These are phyloP conservation scores for Bovichtus diacanthus DNA, from an alignment of 2,797 vertebrate genomes.

Conservation along the genomic window DNA sequence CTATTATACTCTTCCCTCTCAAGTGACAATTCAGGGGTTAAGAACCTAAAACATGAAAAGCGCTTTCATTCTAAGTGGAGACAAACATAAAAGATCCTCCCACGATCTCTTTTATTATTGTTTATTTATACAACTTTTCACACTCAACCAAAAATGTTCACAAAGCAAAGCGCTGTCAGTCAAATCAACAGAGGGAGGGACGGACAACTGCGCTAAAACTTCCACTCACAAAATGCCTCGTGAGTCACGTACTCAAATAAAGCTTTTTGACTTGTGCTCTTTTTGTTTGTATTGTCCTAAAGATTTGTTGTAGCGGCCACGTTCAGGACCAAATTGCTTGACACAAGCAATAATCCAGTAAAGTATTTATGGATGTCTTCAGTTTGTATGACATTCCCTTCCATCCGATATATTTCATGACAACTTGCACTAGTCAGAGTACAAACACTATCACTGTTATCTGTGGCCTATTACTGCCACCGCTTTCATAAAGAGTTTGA, in stretches of 20 bases:
- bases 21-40: constrained; percentile 4
- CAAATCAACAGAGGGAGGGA: constrained; percentile 11
- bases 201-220: not conserved
- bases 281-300: not conserved
- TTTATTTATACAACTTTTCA: constrained; percentile 23
- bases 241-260: not conserved
- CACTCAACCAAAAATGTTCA: constrained; percentile 16
- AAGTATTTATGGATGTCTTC: constrained; percentile 7
- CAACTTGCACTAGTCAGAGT: constrained; percentile 11
- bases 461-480: constrained; percentile 25
- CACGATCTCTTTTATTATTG: constrained; percentile 6
- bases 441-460: constrained; percentile 9
- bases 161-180: constrained; percentile 24
- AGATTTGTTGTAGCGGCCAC: not conserved
- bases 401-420: not conserved
- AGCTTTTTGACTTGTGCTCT: not conserved
- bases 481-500: constrained; percentile 29
- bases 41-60: constrained; percentile 14
- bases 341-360: not conserved
- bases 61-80: constrained; percentile 14
- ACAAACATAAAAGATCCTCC: constrained; percentile 29
- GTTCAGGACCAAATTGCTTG: not conserved
- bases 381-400: not conserved
- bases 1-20: not conserved
- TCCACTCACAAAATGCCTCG: not conserved